Conservation (phyloP, 2,113 vertebrate species). For the Penelope pileata region DNA sequence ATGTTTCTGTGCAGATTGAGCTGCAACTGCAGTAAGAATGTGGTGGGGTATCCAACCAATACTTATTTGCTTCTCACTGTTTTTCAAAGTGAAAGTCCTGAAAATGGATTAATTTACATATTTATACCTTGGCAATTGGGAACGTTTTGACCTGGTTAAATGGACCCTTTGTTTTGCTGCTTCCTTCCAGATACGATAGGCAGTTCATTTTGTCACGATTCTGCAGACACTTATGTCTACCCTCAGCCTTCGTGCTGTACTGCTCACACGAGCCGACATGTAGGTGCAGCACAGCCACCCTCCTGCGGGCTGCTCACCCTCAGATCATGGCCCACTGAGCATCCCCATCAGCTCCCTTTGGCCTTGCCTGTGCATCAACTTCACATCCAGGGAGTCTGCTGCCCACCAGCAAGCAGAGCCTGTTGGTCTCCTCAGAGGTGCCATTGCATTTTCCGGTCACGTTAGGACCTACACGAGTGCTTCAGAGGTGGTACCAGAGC, state of each 20-base stretch:
- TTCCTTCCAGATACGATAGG: conserved; percentile 38
- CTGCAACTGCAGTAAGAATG: background rate
- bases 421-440: background rate
- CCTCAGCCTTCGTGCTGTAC: background rate
- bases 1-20: background rate
- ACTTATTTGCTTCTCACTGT: background rate
- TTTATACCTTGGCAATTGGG: background rate
- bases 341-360: background rate
- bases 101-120: conserved; percentile 20
- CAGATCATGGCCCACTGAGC: background rate
- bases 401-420: background rate
- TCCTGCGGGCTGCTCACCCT: background rate
- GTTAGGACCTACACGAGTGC: background rate
- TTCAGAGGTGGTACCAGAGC: background rate
- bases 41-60: background rate
- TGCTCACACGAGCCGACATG: background rate
- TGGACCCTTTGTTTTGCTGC: conserved; percentile 16
- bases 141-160: conserved; percentile 43
- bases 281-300: background rate
- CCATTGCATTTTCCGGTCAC: background rate
- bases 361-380: background rate
- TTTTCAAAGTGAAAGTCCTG: background rate
- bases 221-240: background rate
- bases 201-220: background rate
- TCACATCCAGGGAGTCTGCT: background rate